These are phyloP conservation scores for Patella depressa DNA, from an alignment of 2,888 invertebrate species.

Conservation along the genomic window DNA sequence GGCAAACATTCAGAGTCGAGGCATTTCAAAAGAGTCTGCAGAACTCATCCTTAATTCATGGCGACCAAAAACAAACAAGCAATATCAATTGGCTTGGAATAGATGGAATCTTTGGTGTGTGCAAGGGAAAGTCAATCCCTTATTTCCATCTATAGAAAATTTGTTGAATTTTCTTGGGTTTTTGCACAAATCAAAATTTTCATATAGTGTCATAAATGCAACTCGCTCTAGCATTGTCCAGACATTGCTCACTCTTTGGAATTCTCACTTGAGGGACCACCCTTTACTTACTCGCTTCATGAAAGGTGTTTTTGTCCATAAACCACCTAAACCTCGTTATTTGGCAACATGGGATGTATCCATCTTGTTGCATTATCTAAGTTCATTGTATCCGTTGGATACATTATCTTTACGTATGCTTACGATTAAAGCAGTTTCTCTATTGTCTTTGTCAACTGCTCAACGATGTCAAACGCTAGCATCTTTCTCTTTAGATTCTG, in stretches of 20 bases:
- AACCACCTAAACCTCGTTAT: background rate
- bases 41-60: slow-evolving; percentile 4
- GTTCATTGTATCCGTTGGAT: slow-evolving; percentile 1
- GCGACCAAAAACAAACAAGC: slow-evolving; percentile 1
- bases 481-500: no score
- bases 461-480: no score
- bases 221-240: background rate
- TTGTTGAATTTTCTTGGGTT: background rate
- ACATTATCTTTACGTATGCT: background rate
- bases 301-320: background rate
- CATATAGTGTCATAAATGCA: background rate
- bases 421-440: no score
- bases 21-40: slow-evolving; percentile 2
- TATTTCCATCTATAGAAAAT: slow-evolving; percentile 1
- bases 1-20: background rate
- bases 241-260: background rate
- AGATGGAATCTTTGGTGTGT: slow-evolving; percentile 5
- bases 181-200: background rate
- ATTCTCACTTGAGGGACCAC: background rate
- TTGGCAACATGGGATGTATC: slow-evolving; percentile 2
- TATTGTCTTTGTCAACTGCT: no score
- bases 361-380: background rate
- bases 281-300: slow-evolving; percentile 3
- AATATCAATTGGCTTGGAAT: slow-evolving; percentile 5
- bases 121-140: slow-evolving; percentile 6